Evolutionary conservation across 2,888 invertebrate species (phyloP).

Genomic region (Melinaea marsaeus): DNA sequence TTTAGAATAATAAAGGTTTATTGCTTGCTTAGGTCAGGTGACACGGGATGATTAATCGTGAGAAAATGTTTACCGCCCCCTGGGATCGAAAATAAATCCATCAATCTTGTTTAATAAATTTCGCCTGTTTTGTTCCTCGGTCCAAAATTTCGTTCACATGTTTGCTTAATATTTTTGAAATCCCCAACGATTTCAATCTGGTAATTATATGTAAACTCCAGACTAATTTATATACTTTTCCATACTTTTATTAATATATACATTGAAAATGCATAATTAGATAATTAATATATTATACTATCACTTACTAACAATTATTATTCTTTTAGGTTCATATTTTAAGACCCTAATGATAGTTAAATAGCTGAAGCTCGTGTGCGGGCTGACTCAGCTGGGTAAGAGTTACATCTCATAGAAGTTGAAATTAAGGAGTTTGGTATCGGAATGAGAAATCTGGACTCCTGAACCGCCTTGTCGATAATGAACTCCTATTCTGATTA

Average conservation of each 20-base stretch:
- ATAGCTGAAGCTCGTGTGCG: too few relatives aligned
- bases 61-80: constrained; percentile 32
- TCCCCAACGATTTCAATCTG: constrained; percentile 9
- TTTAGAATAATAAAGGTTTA: constrained; percentile 35
- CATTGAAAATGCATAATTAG: too few relatives aligned
- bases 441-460: too few relatives aligned
- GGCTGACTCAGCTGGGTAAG: too few relatives aligned
- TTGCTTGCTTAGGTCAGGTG: constrained; percentile 42
- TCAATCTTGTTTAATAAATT: constrained; percentile 37
- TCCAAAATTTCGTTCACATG: constrained; percentile 26
- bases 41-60: constrained; percentile 41
- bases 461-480: too few relatives aligned
- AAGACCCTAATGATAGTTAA: too few relatives aligned
- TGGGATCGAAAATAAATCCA: constrained; percentile 38
- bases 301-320: too few relatives aligned
- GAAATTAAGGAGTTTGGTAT: too few relatives aligned
- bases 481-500: too few relatives aligned
- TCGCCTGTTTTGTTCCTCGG: constrained; percentile 31
- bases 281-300: too few relatives aligned
- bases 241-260: neutral
- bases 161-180: constrained; percentile 18
- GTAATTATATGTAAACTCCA: constrained; percentile 17
- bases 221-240: neutral
- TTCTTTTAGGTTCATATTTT: too few relatives aligned
- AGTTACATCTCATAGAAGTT: too few relatives aligned